Evolutionary conservation across 23 tunicate species (phyloP), one percentile per base, ranked within the genome.

Genomic region (Halocynthia aurantium): DNA sequence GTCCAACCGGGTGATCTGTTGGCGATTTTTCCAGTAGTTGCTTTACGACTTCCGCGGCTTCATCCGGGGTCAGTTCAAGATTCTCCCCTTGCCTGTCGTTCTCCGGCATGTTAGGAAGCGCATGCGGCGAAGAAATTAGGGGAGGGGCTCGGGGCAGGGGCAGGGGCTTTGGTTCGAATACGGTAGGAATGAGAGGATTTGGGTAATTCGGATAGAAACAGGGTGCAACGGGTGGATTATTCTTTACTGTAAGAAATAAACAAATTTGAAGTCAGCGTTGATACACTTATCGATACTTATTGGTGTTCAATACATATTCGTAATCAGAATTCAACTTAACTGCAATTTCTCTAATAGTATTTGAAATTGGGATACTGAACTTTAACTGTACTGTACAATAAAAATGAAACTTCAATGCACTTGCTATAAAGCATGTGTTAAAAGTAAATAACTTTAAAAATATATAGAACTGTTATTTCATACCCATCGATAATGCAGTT

Each of bases 41-140:
- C 74, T 83, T 83, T 19, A 88, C 81, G 21, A 83, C 94, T 54
- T 83, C 94, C 6, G 87, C 94, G 17, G 87, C 87, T 71, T 88
- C 87, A 56, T 78, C 83, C 6, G 94, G 86, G 52, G 80, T 83
- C 44, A 88, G 77, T 63, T 88, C 87, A 71, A 83, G 22, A 65
- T 49, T 65, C 31, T 15, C 70, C 19, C 22, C 17, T 8, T 40
- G 31, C 19, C 31, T 49, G 31, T 65, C 70, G 9, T 40, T 65
- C 5, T 6, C 44, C 44, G 44, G 44, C 44, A 31, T 31, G 44
- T 31, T 31, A 31, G 44, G 44, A 31, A 31, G 44, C 44, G 44
- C 4, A 31, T 31, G 44, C 44, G 44, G 44, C 44, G 44, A 31
- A 31, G 44, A 31, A 1, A 31, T 31, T 31, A 7, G 77, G 57